A percentile compares a stretch with the other conserved stretches of the same genome.
Evolutionary conservation across 2,888 invertebrate genomes (phyloP).

Genomic region (Didymodactylos carnosus): DNA sequence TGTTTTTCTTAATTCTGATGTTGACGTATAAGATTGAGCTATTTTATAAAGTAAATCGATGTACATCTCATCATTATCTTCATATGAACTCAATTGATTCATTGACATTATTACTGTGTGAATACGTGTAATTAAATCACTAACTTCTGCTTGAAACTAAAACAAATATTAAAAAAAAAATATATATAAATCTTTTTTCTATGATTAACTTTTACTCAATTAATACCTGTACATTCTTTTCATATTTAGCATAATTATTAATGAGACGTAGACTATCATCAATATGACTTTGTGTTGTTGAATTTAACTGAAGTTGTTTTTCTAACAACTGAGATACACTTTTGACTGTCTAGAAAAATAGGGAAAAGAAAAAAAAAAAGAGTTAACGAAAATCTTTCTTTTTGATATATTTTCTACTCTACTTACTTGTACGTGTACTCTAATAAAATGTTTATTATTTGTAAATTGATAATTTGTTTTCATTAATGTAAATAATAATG

Average conservation of each 20-base stretch:
- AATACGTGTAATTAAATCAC: conserved; percentile 73
- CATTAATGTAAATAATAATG: conserved; percentile 72
- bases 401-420: too few species aligned
- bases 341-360: not conserved
- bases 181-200: not conserved
- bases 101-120: conserved; percentile 84
- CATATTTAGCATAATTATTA: too few species aligned
- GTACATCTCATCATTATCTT: conserved; percentile 72
- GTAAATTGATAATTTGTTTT: conserved; percentile 78
- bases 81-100: conserved; percentile 67
- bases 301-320: not conserved
- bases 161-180: conserved; percentile 39
- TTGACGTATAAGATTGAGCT: conserved; percentile 68
- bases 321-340: conserved; percentile 2
- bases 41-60: conserved; percentile 73
- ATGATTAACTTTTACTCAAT: not conserved
- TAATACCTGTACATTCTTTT: too few species aligned
- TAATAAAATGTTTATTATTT: conserved; percentile 56
- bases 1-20: conserved; percentile 74
- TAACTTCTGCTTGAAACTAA: conserved; percentile 71
- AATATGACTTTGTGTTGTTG: too few species aligned
- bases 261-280: too few species aligned
- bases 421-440: conserved; percentile 63
- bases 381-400: too few species aligned
- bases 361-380: not conserved